Base-by-base conservation (phyloP, 2,888 invertebrate species). In the Thera britannica region DNA sequence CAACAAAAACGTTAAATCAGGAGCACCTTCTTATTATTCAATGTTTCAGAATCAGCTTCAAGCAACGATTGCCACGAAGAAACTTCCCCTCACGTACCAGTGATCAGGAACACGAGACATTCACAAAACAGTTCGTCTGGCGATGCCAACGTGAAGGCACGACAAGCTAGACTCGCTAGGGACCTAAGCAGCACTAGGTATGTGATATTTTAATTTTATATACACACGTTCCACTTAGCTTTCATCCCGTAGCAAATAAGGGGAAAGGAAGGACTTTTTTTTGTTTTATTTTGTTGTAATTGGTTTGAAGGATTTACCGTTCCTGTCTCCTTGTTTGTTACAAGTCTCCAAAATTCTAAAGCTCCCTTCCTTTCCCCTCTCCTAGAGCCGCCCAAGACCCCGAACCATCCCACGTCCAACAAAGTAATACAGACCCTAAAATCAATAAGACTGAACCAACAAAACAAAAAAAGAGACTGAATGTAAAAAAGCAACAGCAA, bases 251-350 rank as follows among this genome's bases (percentile, higher is more conserved):
- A 88, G 82, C 90, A 90, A 93, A 93, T 92, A 90, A 93, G 93
- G 93, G 93, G 93, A 92, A 93, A 93, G 93, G 93, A 93, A 92
- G 92, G 85, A 76, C 73, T 75, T 73, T 72, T 73, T 72, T 71
- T 75, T 75, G 67, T 70, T 70, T 72, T 68, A 59, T 65, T 75
- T 75, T 71, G 55, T 69, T 72, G 63, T 51, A 55, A 58, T 62
- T 62, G 57, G 62, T 68, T 73, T 61, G 61, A 65, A 72, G 60
- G 68, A 71, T 72, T 68, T 70, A 72, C 75, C 77, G 78, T 87
- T 93, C 93, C 93, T 92, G 86, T 87, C 93, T 93, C 93, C 93
- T 93, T 93, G 88, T 93, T 93, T 93, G 92, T 86, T 77, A 72
- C 76, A 62, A 75, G 68, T 70, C 59, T 67, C 59, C 68, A 71